These are phyloP conservation scores for Petrolisthes manimaculis DNA, from an alignment of 2,888 invertebrate genomes.

Conservation along the genomic window DNA sequence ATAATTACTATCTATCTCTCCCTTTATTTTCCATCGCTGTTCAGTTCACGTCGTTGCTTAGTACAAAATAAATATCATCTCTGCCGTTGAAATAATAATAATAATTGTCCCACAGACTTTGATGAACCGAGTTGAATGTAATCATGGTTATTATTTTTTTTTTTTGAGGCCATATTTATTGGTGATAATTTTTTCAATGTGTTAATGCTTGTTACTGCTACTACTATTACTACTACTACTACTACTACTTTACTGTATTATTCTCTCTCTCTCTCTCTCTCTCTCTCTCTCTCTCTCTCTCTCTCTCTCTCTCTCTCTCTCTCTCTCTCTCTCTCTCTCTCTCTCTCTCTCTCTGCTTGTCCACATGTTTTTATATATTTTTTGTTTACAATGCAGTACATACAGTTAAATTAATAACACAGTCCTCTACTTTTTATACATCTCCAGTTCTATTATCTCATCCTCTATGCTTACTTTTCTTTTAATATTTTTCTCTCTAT, in stretches of 20 bases:
- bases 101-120: too few relatives aligned
- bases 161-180: neutral
- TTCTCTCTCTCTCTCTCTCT: neutral
- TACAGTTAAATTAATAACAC: too few relatives aligned
- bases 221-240: neutral
- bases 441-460: too few relatives aligned
- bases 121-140: too few relatives aligned
- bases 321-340: neutral
- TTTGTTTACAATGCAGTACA: too few relatives aligned
- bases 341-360: too few relatives aligned
- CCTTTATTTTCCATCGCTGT: neutral
- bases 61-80: neutral
- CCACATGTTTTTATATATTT: too few relatives aligned
- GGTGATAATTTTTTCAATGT: neutral
- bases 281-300: neutral
- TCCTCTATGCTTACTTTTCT: too few relatives aligned
- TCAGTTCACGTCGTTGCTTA: conserved; percentile 2
- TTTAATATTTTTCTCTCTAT: too few relatives aligned
- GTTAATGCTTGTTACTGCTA: neutral
- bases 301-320: neutral
- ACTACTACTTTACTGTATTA: neutral
- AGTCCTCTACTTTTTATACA: too few relatives aligned
- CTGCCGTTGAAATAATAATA: too few relatives aligned
- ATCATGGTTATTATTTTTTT: neutral
- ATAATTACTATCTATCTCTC: neutral